Conservation (phyloP, 2,888 invertebrate species). For the Cyaniris semiargus region DNA sequence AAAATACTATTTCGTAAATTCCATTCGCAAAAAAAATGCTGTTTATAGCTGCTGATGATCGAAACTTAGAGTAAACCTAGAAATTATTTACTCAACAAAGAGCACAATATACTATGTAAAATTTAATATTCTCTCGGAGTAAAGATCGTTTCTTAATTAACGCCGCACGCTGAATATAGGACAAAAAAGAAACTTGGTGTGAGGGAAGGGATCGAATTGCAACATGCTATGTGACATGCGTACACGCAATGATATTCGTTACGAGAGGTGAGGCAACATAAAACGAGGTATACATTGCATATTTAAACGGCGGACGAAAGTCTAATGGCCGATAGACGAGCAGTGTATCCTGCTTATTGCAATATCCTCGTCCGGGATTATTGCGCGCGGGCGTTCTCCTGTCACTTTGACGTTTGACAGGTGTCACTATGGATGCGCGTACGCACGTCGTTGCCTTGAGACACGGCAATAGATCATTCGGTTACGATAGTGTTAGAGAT, state of each 20-base stretch:
- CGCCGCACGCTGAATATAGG: constrained; percentile 36
- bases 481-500: constrained; percentile 71
- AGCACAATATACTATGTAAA: not conserved
- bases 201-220: constrained; percentile 68
- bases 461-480: constrained; percentile 69
- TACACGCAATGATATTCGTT: constrained; percentile 51
- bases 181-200: constrained; percentile 42
- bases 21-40: too few species aligned
- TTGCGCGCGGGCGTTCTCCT: constrained; percentile 69
- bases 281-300: constrained; percentile 29
- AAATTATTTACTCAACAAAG: not conserved
- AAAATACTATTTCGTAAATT: too few species aligned
- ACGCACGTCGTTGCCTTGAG: constrained; percentile 58
- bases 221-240: constrained; percentile 49
- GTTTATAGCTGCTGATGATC: not conserved
- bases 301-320: constrained; percentile 1
- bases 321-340: not conserved
- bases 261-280: constrained; percentile 34
- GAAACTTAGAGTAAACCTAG: not conserved
- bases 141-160: constrained; percentile 3
- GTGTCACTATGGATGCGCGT: constrained; percentile 70
- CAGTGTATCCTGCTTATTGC: constrained; percentile 28
- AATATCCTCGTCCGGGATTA: constrained; percentile 53
- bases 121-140: not conserved
- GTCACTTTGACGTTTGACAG: constrained; percentile 73